Evolutionary conservation across 1,140 invertebrate species (phyloP).

Genomic region (Drosophila tani): DNA sequence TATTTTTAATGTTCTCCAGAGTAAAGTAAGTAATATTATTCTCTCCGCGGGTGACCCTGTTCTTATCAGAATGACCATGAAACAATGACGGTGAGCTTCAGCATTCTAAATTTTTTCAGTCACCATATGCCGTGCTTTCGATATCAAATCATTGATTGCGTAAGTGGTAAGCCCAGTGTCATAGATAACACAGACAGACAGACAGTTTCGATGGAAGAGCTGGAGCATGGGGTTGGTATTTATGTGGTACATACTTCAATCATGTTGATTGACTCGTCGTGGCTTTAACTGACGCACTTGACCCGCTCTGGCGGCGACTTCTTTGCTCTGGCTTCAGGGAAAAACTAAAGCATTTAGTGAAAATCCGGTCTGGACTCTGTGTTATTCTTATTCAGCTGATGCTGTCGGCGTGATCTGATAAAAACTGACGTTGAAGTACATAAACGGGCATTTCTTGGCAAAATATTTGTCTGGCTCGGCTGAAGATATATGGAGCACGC

Average conservation of each 20-base stretch:
- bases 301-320: conserved; percentile 15
- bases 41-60: conserved; percentile 9
- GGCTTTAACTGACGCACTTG: conserved; percentile 9
- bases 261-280: conserved; percentile 37
- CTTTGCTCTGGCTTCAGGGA: conserved; percentile 12
- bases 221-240: neutral
- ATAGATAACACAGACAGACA: conserved; percentile 12
- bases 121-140: conserved; percentile 35
- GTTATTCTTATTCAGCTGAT: conserved; percentile 23
- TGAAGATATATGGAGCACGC: conserved; percentile 37
- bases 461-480: conserved; percentile 44
- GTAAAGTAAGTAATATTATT: neutral
- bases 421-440: conserved; percentile 49
- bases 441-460: conserved; percentile 37
- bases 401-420: conserved; percentile 49
- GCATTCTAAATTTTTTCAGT: conserved; percentile 9
- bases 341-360: conserved; percentile 20
- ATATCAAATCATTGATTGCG: conserved; percentile 49
- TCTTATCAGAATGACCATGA: conserved; percentile 39
- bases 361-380: neutral
- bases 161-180: conserved; percentile 35
- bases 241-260: conserved; percentile 52
- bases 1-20: neutral
- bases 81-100: conserved; percentile 13
- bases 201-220: neutral